Evolutionary conservation across 2,113 vertebrate genomes (phyloP).

Genomic region (Ceyx cyanopectus): DNA sequence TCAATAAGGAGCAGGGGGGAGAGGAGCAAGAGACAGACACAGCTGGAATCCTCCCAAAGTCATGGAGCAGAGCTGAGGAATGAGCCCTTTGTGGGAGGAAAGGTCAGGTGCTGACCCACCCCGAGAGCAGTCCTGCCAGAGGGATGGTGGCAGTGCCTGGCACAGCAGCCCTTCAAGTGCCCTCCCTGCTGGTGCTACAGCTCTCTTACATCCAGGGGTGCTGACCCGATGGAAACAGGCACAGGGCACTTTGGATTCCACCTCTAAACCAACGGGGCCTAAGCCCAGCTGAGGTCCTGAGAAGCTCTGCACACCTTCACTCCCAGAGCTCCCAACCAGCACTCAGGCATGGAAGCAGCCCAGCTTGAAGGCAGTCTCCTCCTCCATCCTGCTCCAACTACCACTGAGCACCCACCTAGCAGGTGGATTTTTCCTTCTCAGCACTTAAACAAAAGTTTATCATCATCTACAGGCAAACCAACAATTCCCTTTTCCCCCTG

Average conservation of each 20-base stretch:
- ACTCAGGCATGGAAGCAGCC: neutral
- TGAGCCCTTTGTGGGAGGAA: neutral
- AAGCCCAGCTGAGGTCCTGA: neutral
- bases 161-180: neutral
- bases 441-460: neutral
- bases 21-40: neutral
- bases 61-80: neutral
- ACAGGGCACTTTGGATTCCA: neutral
- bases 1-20: neutral
- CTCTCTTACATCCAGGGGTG: neutral
- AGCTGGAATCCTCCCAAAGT: neutral
- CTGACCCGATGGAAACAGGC: fast-evolving
- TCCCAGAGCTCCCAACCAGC: neutral
- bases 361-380: neutral
- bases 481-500: neutral
- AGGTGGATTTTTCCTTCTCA: neutral
- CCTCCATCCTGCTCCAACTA: neutral
- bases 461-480: neutral
- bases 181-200: neutral
- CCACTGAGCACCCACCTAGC: neutral
- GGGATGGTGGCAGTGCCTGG: neutral
- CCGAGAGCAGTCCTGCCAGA: neutral
- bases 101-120: neutral
- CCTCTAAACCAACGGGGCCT: neutral
- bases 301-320: neutral